These are phyloP conservation scores for Falco naumanni DNA, from an alignment of 2,797 vertebrate genomes.

Conservation along the genomic window DNA sequence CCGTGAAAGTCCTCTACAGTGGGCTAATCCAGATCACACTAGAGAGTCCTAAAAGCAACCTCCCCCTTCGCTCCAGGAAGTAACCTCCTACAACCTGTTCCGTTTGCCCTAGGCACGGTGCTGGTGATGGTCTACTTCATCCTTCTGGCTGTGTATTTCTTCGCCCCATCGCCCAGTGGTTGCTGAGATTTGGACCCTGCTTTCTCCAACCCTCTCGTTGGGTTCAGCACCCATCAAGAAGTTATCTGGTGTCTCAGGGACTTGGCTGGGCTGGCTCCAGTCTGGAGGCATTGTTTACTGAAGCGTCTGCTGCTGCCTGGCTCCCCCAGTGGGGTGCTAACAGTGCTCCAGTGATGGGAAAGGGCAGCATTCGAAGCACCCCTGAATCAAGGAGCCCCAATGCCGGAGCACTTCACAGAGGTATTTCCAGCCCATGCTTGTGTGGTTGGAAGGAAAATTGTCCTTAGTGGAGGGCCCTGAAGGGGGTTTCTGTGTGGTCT, in stretches of 20 bases:
- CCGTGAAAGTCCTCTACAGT: rapidly evolving
- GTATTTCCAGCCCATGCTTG: rapidly evolving
- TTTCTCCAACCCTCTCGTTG: rapidly evolving
- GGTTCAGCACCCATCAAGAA: rapidly evolving
- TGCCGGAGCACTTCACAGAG: background rate
- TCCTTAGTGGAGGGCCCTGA: background rate
- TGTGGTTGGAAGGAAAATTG: background rate
- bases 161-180: conserved; percentile 82
- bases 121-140: conserved; percentile 87
- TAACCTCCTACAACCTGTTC: background rate
- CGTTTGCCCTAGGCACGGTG: conserved; percentile 76
- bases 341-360: background rate
- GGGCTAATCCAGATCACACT: background rate
- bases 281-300: background rate
- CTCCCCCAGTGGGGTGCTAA: background rate
- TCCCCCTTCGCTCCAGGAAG: background rate
- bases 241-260: background rate
- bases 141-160: conserved; percentile 84
- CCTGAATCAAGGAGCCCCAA: background rate
- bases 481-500: background rate
- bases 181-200: conserved; percentile 75
- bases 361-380: background rate
- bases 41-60: background rate
- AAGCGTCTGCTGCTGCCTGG: background rate
- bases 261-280: background rate